Evolutionary conservation across 2,797 vertebrate species (phyloP).

Genomic region (Amblyopsis hoosieri): DNA sequence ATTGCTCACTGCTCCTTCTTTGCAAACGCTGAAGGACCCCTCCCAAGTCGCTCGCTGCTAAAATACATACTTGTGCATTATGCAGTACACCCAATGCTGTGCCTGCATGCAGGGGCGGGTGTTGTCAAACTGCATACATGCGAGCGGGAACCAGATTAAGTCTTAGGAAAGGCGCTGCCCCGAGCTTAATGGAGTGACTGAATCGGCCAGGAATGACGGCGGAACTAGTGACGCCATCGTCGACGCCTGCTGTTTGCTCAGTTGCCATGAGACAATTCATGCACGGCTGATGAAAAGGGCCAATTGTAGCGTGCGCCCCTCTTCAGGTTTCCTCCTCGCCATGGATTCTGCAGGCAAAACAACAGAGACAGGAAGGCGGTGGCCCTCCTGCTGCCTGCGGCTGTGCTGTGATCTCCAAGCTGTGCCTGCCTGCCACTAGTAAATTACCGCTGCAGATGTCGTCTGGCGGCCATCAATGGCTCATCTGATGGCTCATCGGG

Average conservation of each 20-base stretch:
- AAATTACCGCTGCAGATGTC: constrained; percentile 78
- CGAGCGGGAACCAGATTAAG: constrained; percentile 38
- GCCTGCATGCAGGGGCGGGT: constrained; percentile 21
- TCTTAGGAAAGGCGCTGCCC: constrained; percentile 61
- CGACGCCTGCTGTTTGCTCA: constrained; percentile 68
- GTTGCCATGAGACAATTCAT: constrained; percentile 70
- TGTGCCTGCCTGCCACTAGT: constrained; percentile 50
- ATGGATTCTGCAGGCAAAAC: constrained; percentile 33
- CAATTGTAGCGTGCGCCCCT: constrained; percentile 33
- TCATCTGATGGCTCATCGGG: constrained; percentile 73
- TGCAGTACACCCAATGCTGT: constrained; percentile 33
- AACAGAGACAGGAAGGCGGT: constrained; percentile 29
- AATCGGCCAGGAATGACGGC: constrained; percentile 76
- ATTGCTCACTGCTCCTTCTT: background rate
- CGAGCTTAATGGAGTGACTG: constrained; percentile 60
- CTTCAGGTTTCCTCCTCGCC: constrained; percentile 36
- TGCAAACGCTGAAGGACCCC: too few relatives aligned
- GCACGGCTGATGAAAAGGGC: constrained; percentile 39
- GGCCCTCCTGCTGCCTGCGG: constrained; percentile 55
- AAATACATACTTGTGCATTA: constrained; percentile 22
- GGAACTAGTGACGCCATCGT: constrained; percentile 69
- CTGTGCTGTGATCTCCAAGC: constrained; percentile 59
- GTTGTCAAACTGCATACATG: constrained; percentile 49
- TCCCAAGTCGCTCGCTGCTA: too few relatives aligned
- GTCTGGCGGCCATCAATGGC: constrained; percentile 74